Percentiles rank a stretch among this genome's conserved stretches.
These are phyloP conservation scores for Gymnorhina tibicen DNA, from an alignment of 2,113 vertebrate genomes.

Conservation along the genomic window DNA sequence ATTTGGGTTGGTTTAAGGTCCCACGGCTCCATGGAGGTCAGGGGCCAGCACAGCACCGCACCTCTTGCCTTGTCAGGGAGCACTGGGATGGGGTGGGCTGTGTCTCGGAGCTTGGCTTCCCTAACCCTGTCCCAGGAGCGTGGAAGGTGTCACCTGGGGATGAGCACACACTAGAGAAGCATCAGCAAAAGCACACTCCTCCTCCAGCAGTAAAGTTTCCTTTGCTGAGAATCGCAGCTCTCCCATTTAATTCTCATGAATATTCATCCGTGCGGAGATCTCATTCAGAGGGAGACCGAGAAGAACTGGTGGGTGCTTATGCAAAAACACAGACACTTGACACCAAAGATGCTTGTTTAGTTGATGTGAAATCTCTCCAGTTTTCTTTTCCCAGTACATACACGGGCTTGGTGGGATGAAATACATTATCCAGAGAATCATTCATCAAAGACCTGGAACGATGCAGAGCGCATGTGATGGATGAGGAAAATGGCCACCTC, in stretches of 20 bases:
- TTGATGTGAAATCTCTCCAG: neutral
- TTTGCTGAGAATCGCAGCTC: slow-evolving; percentile 2
- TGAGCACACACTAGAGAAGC: neutral
- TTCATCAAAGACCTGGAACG: neutral
- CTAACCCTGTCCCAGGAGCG: neutral
- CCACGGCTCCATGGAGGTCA: accelerated
- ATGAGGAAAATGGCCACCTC: neutral
- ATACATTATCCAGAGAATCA: neutral
- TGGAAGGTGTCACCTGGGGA: neutral
- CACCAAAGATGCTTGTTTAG: neutral
- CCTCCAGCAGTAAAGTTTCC: slow-evolving; percentile 6
- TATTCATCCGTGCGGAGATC: neutral
- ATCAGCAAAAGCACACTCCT: neutral
- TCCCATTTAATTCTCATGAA: neutral
- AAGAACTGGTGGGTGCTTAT: slow-evolving; percentile 31
- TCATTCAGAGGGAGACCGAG: neutral
- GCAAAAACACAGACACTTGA: slow-evolving; percentile 8
- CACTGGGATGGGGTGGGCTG: neutral
- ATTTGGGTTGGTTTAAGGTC: neutral
- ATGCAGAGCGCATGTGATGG: neutral
- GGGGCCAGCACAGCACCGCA: neutral
- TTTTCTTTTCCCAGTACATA: neutral
- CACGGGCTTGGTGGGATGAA: neutral
- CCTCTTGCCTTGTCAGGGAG: neutral
- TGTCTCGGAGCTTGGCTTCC: neutral